These are phyloP conservation scores for Hetaerina americana DNA, from an alignment of 1,140 invertebrate genomes.

Conservation along the genomic window DNA sequence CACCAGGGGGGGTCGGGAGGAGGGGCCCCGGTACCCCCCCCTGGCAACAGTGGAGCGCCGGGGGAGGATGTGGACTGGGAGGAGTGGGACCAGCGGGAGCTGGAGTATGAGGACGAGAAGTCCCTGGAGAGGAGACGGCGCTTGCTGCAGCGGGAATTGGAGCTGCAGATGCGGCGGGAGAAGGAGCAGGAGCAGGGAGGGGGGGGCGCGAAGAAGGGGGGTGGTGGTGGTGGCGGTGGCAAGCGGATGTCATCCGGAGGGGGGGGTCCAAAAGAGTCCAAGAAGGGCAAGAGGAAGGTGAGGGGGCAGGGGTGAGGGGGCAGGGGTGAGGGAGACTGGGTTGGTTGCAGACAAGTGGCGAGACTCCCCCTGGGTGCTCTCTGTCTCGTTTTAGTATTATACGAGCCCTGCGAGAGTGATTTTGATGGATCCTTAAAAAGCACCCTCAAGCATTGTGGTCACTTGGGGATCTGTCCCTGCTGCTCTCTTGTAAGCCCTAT, in stretches of 20 bases:
- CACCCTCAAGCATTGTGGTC: too few species aligned
- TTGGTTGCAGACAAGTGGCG: too few species aligned
- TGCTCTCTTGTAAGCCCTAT: too few species aligned
- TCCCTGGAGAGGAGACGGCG: conserved; percentile 60
- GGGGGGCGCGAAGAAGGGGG: conserved; percentile 41
- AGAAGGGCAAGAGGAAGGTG: neutral
- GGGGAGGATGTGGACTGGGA: conserved; percentile 46
- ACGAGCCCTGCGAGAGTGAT: too few species aligned
- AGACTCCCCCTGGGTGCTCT: too few species aligned
- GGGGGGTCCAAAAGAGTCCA: conserved; percentile 9
- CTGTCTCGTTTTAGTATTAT: too few species aligned
- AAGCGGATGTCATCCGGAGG: conserved; percentile 9
- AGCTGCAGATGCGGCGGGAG: conserved; percentile 56
- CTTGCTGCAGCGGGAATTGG: conserved; percentile 61
- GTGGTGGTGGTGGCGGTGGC: conserved; percentile 15
- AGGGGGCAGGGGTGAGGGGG: too few species aligned
- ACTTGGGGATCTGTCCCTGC: too few species aligned
- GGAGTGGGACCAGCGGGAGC: conserved; percentile 60
- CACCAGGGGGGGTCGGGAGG: conserved; percentile 2
- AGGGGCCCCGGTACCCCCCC: neutral
- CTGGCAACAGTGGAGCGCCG: neutral
- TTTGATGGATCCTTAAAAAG: too few species aligned
- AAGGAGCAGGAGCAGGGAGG: conserved; percentile 22
- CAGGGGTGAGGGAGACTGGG: too few species aligned
- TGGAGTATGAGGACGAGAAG: conserved; percentile 72